A percentile compares a stretch with the other conserved stretches of the same genome.
Conservation (phyloP, 1,140 invertebrate species). For the Drosophila bocqueti region DNA sequence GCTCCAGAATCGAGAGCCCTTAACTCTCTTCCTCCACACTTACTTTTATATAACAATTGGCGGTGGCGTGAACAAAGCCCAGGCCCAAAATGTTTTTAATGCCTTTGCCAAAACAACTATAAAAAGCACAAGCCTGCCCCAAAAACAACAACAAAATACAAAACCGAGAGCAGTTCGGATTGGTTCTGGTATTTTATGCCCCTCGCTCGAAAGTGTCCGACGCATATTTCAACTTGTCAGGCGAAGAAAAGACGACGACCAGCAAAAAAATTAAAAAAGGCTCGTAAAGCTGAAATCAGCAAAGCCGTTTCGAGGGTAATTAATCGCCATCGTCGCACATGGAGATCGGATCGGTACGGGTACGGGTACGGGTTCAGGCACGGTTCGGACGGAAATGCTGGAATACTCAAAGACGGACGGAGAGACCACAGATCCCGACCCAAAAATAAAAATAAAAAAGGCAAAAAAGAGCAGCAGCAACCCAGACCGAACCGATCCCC, state of each 20-base stretch:
- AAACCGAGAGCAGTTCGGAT: conserved; percentile 50
- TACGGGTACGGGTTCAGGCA: conserved; percentile 18
- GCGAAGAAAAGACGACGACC: conserved; percentile 59
- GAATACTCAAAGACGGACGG: conserved; percentile 22
- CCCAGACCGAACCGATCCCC: conserved; percentile 9
- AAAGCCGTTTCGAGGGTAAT: conserved; percentile 72
- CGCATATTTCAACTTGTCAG: conserved; percentile 79
- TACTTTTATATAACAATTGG: conserved; percentile 30
- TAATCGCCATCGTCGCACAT: conserved; percentile 65
- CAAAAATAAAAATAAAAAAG: conserved; percentile 8
- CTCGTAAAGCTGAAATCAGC: conserved; percentile 81
- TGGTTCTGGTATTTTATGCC: conserved; percentile 74
- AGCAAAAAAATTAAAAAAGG: conserved; percentile 72
- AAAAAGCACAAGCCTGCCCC: conserved; percentile 46
- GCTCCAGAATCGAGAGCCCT: conserved; percentile 31
- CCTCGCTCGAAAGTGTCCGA: conserved; percentile 70
- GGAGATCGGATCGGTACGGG: conserved; percentile 23
- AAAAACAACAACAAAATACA: conserved; percentile 28
- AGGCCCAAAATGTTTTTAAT: conserved; percentile 57
- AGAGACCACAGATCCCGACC: conserved; percentile 31
- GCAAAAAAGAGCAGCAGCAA: conserved; percentile 8
- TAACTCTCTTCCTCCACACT: conserved; percentile 32
- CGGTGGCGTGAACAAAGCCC: conserved; percentile 50
- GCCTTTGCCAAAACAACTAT: conserved; percentile 57
- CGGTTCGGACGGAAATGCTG: conserved; percentile 14